Base-by-base conservation (phyloP, 2,888 invertebrate genomes). In the Abrostola triplasia region DNA sequence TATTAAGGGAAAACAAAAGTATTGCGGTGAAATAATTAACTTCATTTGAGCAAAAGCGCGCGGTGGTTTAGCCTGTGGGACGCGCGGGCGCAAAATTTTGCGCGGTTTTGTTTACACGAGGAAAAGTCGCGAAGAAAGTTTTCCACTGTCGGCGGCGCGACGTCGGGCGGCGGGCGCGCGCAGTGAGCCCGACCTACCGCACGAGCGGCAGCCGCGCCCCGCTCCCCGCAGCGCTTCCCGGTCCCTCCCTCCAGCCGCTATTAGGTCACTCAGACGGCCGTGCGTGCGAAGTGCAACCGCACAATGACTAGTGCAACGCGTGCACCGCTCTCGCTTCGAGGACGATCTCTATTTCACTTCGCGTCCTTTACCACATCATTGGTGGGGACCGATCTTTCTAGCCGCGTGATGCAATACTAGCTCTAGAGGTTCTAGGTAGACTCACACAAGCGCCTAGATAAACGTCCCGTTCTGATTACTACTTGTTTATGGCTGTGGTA, bases 261-360 rank as follows among this genome's bases (percentile, higher is more conserved):
- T 93, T 94, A 92, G 94, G 94, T 94, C 94, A 93, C 93, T 91
- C 88, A 88, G 89, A 84, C 92, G 90, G 88, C 90, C 91, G 92
- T 92, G 92, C 93, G 93, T 93, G 92, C 92, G 89, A 92, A 92
- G 81, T 92, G 92, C 93, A 92, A 90, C 93, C 88, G 89, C 93
- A 92, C 93, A 93, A 92, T 92, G 92, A 92, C 91, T 92, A 91
- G 90, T 93, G 93, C 93, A 93, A 90, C 93, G 92, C 93, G 93
- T 92, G 92, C 93, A 92, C 90, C 92, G 93, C 94, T 93, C 93
- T 94, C 94, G 94, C 94, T 92, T 92, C 94, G 94, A 94, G 94
- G 94, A 94, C 94, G 93, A 94, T 92, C 94, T 94, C 93, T 94
- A 94, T 93, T 94, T 93, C 93, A 91, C 92, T 93, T 79, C 83